These are phyloP conservation scores for Pissodes strobi DNA, from an alignment of 1,140 invertebrate genomes.

Conservation along the genomic window DNA sequence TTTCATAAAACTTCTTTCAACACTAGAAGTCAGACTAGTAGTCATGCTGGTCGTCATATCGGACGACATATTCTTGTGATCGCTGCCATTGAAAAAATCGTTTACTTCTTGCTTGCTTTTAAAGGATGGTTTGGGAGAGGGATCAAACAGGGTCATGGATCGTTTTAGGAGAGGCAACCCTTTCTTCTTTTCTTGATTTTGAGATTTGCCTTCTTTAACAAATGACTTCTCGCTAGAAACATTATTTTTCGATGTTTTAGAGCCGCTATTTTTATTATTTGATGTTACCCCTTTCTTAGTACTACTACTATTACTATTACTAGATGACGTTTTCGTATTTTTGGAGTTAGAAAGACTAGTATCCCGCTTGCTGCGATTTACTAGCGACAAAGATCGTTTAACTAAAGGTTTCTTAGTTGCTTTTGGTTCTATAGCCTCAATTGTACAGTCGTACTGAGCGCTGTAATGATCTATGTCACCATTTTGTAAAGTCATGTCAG, in stretches of 20 bases:
- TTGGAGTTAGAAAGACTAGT: conserved; percentile 13
- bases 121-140: conserved; percentile 34
- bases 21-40: conserved; percentile 16
- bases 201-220: background rate
- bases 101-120: conserved; percentile 45
- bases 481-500: conserved; percentile 37
- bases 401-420: conserved; percentile 31
- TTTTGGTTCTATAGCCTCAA: conserved; percentile 29
- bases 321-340: background rate
- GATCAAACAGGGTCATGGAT: conserved; percentile 40
- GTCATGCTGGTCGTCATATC: conserved; percentile 14
- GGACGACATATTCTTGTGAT: conserved; percentile 4
- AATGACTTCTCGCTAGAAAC: conserved; percentile 23
- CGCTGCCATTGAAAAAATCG: conserved; percentile 39
- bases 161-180: conserved; percentile 37
- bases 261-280: conserved; percentile 11
- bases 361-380: conserved; percentile 28
- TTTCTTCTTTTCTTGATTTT: conserved; percentile 33
- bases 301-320: background rate
- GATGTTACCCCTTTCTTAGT: background rate
- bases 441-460: conserved; percentile 16
- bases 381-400: conserved; percentile 27
- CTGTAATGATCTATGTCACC: conserved; percentile 38
- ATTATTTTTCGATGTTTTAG: conserved; percentile 15
- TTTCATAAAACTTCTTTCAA: background rate